Percentiles rank a stretch among this genome's conserved stretches.
Evolutionary conservation across 2,888 invertebrate species (phyloP).

Genomic region (Dasysyrphus tricinctus): DNA sequence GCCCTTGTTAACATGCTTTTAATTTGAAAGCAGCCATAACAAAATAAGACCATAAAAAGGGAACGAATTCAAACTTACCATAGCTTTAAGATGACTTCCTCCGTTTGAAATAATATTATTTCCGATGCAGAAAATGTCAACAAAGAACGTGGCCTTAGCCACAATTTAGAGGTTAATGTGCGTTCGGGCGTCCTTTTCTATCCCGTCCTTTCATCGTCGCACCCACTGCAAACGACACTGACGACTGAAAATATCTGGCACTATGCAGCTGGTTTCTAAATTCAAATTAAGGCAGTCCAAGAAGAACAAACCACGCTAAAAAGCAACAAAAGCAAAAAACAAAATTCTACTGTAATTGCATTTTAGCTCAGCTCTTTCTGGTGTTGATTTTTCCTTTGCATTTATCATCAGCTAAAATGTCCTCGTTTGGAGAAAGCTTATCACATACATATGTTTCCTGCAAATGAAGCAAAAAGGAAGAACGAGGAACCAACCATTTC

Average conservation of each 20-base stretch:
- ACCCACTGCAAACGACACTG: conserved; percentile 38
- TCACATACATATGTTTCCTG: conserved; percentile 42
- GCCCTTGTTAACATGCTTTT: conserved; percentile 47
- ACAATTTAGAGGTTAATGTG: conserved; percentile 61
- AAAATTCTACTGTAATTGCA: conserved; percentile 42
- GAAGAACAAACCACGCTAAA: conserved; percentile 17
- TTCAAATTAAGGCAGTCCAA: conserved; percentile 35
- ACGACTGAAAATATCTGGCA: conserved; percentile 45
- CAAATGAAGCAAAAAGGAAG: no score
- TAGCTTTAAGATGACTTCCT: not conserved
- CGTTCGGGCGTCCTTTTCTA: conserved; percentile 11
- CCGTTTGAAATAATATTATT: not conserved
- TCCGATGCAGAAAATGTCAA: conserved; percentile 15
- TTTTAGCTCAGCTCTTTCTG: conserved; percentile 30
- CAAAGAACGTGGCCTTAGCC: conserved; percentile 27
- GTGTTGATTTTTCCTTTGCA: conserved; percentile 29
- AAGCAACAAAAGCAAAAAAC: conserved; percentile 14
- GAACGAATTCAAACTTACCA: not conserved
- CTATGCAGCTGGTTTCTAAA: conserved; percentile 24
- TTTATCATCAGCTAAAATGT: conserved; percentile 26
- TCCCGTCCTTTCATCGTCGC: not conserved
- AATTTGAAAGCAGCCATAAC: conserved; percentile 51
- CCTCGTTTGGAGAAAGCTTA: conserved; percentile 41
- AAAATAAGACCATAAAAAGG: conserved; percentile 41
- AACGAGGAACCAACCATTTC: conserved; percentile 6